Conservation (phyloP, 2,888 invertebrate species). For the Apodemia hepburni region DNA sequence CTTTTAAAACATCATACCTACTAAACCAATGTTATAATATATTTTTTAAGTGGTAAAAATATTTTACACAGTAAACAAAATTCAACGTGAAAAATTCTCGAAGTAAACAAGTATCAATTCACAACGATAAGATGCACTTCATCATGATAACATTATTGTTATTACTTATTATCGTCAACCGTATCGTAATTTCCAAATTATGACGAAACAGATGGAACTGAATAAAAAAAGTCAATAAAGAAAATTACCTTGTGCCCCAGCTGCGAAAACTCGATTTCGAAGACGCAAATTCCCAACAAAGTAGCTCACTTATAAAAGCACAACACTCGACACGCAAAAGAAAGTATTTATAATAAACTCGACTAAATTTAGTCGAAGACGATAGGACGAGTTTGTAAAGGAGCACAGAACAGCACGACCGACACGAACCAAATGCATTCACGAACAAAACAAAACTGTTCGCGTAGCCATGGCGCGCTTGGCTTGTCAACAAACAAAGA, state of each 20-base stretch:
- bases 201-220: neutral
- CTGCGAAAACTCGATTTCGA: slow-evolving; percentile 61
- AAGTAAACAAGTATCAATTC: neutral
- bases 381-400: slow-evolving; percentile 44
- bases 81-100: neutral
- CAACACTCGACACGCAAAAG: slow-evolving; percentile 39
- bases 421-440: slow-evolving; percentile 48
- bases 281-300: slow-evolving; percentile 42
- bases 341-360: slow-evolving; percentile 48
- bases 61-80: too few relatives aligned
- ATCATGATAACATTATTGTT: slow-evolving; percentile 1
- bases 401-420: slow-evolving; percentile 37
- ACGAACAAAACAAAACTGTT: slow-evolving; percentile 47
- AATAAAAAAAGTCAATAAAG: slow-evolving; percentile 4
- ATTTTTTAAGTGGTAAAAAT: too few relatives aligned
- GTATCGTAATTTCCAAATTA: neutral
- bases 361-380: slow-evolving; percentile 66
- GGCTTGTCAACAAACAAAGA: slow-evolving; percentile 79
- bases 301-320: slow-evolving; percentile 3
- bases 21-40: too few relatives aligned
- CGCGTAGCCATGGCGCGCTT: slow-evolving; percentile 40
- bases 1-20: too few relatives aligned
- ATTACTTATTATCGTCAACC: neutral
- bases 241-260: slow-evolving; percentile 61
- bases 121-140: neutral